Evolutionary conservation across 30 jellyfish, hydroid and myxozoan genomes (phyloP), one percentile per base, ranked within the genome.

Genomic region (Chrysaora quinquecirrha): DNA sequence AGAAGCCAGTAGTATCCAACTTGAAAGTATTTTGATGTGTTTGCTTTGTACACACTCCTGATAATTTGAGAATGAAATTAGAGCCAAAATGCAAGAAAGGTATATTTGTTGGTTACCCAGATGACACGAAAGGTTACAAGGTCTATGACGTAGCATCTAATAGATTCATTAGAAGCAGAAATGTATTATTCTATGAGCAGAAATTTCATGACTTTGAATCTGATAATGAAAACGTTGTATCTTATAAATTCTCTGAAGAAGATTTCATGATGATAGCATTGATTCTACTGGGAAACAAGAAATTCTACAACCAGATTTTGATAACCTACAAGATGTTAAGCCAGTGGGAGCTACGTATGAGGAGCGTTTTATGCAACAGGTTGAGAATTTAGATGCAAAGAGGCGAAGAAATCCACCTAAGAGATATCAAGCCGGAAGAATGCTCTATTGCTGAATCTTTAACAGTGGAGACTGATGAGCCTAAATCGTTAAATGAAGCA

Each of bases 291-390:
- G 3, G 7, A 70, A 82, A n/a, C 86, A 69, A 46, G 70, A 58
- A 65, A 38, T 47, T 48, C 86, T 32, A 46, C 73, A 47, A 61
- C 34, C 49, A 46, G 47, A 54, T 31, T 9, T 27, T 50, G 48
- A 29, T 50, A 71, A 23, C 23, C 28, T 83, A 43, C 80, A 65
- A 65, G 81, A 71, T 71, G 69, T 33, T 27, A 71, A 1, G 30
- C 75, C 85, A 82, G 86, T 48, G 93, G 93, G 86, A 82, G 73
- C 72, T 22, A 78, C 74, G 29, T 62, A 78, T 64, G 81, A 78
- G n/a, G 83, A 78, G 52, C 3, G 32, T 23, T 71, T 83, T 70
- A 83, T 83, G 87, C 80, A 60, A 32, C 73, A 83, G 58, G 87
- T 72, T 48, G 58, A 54, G 23, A 71, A 60, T n/a, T 47, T 72